Base-by-base conservation (phyloP, 2,113 vertebrate genomes). In the Nycticryphes semicollaris region DNA sequence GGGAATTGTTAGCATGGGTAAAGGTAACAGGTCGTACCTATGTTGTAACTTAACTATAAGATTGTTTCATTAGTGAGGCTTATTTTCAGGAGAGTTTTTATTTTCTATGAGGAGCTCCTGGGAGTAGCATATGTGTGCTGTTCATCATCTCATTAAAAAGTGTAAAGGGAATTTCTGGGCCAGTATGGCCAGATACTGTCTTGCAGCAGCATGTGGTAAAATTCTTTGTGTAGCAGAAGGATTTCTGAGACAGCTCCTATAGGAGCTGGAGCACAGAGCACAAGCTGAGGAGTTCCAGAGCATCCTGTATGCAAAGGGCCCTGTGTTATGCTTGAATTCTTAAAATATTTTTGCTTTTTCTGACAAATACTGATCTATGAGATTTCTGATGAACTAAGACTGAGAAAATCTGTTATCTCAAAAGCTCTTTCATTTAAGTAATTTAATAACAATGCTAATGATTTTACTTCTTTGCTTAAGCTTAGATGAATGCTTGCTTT, bases 321-420 rank as follows among this genome's bases (percentile, higher is more conserved):
- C 63, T 37, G 22, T 89, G 33, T 84, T 87, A 54, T 9, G 2
- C 62, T 92, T 66, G 53, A 81, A 84, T 92, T 95, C 83, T 92
- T 93, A 33, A 81, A 77, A 81, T 79, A 59, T 48, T 94, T 94
- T 63, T 81, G 27, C 25, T 78, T 93, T 73, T 94, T 69, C 64
- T 94, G 68, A 80, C 31, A 86, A 90, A 66, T 92, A 76, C 27
- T 73, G 48, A 72, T 80, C 35, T 64, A 41, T 53, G 45, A 83
- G 14, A 11, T 81, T 94, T 93, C 48, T 92, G 57, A 60, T 84
- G 21, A 92, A 37, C 43, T 62, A 51, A 77, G 24, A 13, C 39
- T 91, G 39, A 82, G 50, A 89, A 93, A 91, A 77, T 83, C 12
- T 54, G 28, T 84, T 91, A 18, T 89, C n/a, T 83, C 7, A 1